These are phyloP conservation scores for Alcedo quadribrachys DNA, from an alignment of 2,797 vertebrate species.

Conservation along the genomic window DNA sequence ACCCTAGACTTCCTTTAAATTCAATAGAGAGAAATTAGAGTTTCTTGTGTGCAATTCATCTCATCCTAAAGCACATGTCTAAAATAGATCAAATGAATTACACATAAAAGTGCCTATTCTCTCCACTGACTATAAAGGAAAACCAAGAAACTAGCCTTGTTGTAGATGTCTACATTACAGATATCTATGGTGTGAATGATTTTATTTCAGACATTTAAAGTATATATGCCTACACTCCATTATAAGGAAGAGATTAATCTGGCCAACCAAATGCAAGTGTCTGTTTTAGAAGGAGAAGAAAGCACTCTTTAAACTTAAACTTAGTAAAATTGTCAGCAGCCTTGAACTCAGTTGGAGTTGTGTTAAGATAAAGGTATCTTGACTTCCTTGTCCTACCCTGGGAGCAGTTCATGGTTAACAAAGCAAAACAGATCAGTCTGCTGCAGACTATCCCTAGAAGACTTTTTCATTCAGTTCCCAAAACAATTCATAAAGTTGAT, in stretches of 20 bases:
- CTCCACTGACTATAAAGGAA: constrained; percentile 40
- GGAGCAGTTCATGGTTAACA: background rate
- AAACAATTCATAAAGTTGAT: constrained; percentile 2
- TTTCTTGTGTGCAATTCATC: constrained; percentile 56
- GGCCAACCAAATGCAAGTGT: background rate
- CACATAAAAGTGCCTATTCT: constrained; percentile 59
- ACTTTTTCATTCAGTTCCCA: constrained; percentile 9
- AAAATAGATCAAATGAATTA: constrained; percentile 70
- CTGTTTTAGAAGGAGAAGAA: background rate
- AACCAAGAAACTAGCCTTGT: constrained; percentile 25
- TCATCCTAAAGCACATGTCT: constrained; percentile 57
- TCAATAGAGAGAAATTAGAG: constrained; percentile 53
- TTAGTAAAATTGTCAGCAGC: background rate
- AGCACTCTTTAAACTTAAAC: background rate
- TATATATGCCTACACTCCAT: background rate
- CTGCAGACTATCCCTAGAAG: background rate
- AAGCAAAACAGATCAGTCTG: background rate
- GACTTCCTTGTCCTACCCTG: background rate
- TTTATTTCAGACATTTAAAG: constrained; percentile 37
- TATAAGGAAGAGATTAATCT: constrained; percentile 9
- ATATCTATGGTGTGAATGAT: constrained; percentile 33
- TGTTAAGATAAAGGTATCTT: background rate
- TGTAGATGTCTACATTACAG: constrained; percentile 39
- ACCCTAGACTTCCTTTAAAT: constrained; percentile 52
- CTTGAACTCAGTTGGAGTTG: background rate